Evolutionary conservation across 2,113 vertebrate species (phyloP).

Genomic region (Sander vitreus): DNA sequence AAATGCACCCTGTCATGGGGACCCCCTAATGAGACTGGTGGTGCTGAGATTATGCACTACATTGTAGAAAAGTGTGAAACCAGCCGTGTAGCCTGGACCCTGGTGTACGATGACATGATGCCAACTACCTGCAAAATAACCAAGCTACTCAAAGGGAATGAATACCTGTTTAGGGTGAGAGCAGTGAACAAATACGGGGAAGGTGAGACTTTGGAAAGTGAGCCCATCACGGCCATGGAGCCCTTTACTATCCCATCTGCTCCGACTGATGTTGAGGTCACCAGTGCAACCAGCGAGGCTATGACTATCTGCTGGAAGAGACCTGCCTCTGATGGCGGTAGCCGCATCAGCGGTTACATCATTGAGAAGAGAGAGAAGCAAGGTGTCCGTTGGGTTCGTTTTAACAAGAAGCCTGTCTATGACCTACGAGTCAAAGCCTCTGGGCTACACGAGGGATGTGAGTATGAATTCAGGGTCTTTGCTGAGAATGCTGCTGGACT

Average conservation of each 20-base stretch:
- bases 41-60: conserved; percentile 94
- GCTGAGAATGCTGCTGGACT: conserved; percentile 96
- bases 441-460: conserved; percentile 91
- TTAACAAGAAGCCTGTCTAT: conserved; percentile 97
- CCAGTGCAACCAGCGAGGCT: conserved; percentile 90
- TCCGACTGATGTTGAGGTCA: conserved; percentile 93
- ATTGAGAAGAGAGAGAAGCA: conserved; percentile 97
- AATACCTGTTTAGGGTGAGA: conserved; percentile 96
- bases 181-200: conserved; percentile 96
- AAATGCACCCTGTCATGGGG: conserved; percentile 96
- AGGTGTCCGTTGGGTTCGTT: conserved; percentile 93
- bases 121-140: conserved; percentile 95
- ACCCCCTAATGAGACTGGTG: conserved; percentile 94
- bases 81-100: conserved; percentile 94
- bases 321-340: conserved; percentile 94
- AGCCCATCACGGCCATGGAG: conserved; percentile 91
- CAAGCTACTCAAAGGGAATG: conserved; percentile 95
- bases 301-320: conserved; percentile 98
- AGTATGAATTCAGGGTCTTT: conserved; percentile 97
- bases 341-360: conserved; percentile 93
- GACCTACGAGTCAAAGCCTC: conserved; percentile 96
- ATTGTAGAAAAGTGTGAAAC: conserved; percentile 98
- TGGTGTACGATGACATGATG: conserved; percentile 91
- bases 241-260: conserved; percentile 92
- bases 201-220: conserved; percentile 93